Evolutionary conservation across 2,113 vertebrate genomes (phyloP).

Genomic region (Nannospalax galili): DNA sequence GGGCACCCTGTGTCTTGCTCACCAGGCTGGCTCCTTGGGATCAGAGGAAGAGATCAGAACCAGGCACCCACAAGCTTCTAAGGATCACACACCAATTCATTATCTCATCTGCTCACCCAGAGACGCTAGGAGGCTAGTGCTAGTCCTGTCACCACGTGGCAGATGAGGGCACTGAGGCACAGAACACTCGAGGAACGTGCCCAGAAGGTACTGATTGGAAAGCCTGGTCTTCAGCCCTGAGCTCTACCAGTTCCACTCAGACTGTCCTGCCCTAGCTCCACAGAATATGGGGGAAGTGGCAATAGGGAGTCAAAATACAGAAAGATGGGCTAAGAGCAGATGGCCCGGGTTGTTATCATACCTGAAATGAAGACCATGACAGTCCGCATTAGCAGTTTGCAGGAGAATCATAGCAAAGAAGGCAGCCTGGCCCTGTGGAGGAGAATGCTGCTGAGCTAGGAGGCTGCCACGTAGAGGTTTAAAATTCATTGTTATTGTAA

Average conservation of each 20-base stretch:
- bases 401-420: constrained; percentile 33
- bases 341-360: constrained; percentile 55
- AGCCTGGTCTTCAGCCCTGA: background rate
- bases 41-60: background rate
- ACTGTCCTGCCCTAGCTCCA: background rate
- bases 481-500: constrained; percentile 57
- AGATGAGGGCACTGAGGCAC: background rate
- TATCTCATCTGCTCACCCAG: background rate
- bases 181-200: background rate
- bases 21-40: background rate
- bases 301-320: constrained; percentile 19
- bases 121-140: background rate
- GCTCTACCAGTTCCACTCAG: background rate
- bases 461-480: background rate
- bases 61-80: background rate
- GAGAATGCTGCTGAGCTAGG: background rate
- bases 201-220: background rate
- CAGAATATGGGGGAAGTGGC: background rate
- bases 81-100: background rate
- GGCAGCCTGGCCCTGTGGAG: background rate
- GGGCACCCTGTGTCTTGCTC: background rate
- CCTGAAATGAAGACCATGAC: constrained; percentile 63
- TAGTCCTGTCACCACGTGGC: background rate
- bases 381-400: constrained; percentile 31
- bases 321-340: constrained; percentile 17